A percentile compares a stretch with the other conserved stretches of the same genome.
Evolutionary conservation across 2,797 vertebrate genomes (phyloP).

Genomic region (Nyctalus aviator): DNA sequence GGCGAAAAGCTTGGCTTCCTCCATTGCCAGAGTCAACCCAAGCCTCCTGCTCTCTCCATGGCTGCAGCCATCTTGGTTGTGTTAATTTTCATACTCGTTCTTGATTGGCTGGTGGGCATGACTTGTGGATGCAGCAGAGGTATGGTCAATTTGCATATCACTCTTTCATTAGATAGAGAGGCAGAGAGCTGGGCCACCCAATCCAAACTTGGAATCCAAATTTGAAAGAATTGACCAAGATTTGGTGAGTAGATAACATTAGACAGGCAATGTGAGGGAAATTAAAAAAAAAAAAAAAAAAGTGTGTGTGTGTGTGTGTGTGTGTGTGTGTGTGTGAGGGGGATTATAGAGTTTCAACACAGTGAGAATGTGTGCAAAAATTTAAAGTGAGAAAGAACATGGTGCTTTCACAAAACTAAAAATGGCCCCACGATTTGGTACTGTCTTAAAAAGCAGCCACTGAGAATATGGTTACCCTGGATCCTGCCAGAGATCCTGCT

Average conservation of each 20-base stretch:
- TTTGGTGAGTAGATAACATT: not conserved
- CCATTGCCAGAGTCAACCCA: no score
- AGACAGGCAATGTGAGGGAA: not conserved
- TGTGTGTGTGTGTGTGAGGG: no score
- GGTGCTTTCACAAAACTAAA: not conserved
- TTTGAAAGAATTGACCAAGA: not conserved
- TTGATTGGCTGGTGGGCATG: no score
- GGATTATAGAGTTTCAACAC: not conserved
- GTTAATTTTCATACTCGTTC: no score
- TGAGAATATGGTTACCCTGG: not conserved
- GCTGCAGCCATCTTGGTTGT: no score
- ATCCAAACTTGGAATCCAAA: not conserved
- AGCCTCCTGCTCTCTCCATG: no score
- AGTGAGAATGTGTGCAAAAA: not conserved
- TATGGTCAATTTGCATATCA: no score
- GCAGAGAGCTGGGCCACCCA: not conserved
- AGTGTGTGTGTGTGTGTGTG: no score
- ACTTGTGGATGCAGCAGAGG: no score
- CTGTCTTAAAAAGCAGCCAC: not conserved
- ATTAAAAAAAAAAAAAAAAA: not conserved
- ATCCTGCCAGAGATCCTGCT: not conserved
- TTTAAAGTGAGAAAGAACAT: not conserved
- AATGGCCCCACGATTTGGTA: not conserved
- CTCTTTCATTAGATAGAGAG: no score
- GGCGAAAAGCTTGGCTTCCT: no score